These are phyloP conservation scores for Muscicapa striata DNA, from an alignment of 2,797 vertebrate species.

Conservation along the genomic window DNA sequence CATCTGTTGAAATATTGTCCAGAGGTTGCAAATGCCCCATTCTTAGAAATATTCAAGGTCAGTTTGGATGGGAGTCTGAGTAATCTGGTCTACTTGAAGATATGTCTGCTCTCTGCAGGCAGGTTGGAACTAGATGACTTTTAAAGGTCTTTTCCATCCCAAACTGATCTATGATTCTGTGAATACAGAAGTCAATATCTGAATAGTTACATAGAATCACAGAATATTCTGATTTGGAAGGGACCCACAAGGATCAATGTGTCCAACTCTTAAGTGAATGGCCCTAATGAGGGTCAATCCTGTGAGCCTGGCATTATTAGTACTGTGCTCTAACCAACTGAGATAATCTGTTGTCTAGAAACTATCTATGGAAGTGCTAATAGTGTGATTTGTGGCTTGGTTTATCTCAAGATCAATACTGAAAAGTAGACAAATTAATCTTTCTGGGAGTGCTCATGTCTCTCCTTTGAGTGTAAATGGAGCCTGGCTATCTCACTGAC, in stretches of 20 bases:
- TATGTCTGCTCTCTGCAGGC: background rate
- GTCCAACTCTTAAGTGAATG: background rate
- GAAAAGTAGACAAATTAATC: background rate
- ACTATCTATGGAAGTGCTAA: background rate
- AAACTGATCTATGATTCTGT: background rate
- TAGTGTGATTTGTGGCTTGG: background rate
- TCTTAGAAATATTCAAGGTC: background rate
- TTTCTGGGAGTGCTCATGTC: background rate
- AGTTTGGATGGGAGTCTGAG: background rate
- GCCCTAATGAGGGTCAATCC: background rate
- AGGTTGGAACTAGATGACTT: background rate
- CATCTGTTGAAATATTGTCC: background rate
- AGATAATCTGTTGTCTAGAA: background rate
- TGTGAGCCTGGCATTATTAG: background rate
- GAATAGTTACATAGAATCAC: background rate
- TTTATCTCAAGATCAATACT: background rate
- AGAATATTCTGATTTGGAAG: background rate
- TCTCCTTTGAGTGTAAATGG: background rate
- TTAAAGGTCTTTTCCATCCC: background rate
- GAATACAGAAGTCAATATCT: background rate
- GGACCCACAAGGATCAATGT: fast-evolving
- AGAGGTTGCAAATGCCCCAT: background rate
- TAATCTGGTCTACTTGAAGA: background rate
- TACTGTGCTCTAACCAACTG: background rate
- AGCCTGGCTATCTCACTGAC: fast-evolving